Evolutionary conservation across 1,140 invertebrate species (phyloP).

Genomic region (Armadillidium nasatum): DNA sequence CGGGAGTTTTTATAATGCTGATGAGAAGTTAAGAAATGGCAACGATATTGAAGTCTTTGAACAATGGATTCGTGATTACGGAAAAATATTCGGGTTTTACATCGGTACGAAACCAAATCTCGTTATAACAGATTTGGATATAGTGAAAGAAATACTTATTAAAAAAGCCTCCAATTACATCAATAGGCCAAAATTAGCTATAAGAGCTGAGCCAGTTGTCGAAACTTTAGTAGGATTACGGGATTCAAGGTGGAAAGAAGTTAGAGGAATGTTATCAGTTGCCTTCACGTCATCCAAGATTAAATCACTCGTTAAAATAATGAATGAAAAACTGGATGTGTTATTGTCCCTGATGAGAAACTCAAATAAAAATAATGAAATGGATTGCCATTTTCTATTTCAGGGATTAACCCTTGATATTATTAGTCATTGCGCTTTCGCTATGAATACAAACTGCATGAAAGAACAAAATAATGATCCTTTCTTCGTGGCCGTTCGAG

Average conservation of each 20-base stretch:
- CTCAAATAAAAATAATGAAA: slow-evolving; percentile 31
- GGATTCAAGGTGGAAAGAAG: slow-evolving; percentile 54
- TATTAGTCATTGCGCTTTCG: slow-evolving; percentile 54
- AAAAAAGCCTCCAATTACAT: slow-evolving; percentile 48
- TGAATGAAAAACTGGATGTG: slow-evolving; percentile 48
- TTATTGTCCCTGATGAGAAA: slow-evolving; percentile 45
- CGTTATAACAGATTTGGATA: slow-evolving; percentile 48
- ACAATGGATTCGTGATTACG: slow-evolving; percentile 49
- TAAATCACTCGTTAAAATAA: slow-evolving; percentile 49
- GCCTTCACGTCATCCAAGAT: slow-evolving; percentile 56
- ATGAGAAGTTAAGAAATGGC: not conserved
- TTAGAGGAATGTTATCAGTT: slow-evolving; percentile 53
- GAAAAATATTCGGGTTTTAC: slow-evolving; percentile 50
- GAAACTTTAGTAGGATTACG: slow-evolving; percentile 48
- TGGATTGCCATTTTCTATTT: slow-evolving; percentile 45
- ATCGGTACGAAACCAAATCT: slow-evolving; percentile 47
- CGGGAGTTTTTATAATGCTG: slow-evolving; percentile 47
- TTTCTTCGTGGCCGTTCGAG: slow-evolving; percentile 46
- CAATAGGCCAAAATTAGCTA: slow-evolving; percentile 47
- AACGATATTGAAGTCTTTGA: slow-evolving; percentile 44
- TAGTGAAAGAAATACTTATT: slow-evolving; percentile 49
- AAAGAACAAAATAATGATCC: slow-evolving; percentile 50
- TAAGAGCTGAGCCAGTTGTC: slow-evolving; percentile 47
- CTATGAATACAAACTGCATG: slow-evolving; percentile 51
- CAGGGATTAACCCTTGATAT: slow-evolving; percentile 54